Conservation (phyloP, 2,888 invertebrate species). For the Chironomus tentans region DNA sequence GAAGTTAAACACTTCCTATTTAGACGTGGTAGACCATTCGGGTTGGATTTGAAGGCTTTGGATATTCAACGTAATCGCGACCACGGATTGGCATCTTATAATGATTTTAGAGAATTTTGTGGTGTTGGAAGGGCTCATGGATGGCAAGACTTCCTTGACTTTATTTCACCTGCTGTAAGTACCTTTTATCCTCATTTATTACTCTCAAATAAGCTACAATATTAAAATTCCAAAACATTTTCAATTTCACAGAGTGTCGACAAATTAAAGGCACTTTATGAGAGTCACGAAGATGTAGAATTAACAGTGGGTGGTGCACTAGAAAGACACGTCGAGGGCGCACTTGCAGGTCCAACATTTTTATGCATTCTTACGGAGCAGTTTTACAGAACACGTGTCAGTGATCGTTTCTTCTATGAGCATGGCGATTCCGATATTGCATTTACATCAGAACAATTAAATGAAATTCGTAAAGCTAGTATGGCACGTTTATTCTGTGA, state of each 20-base stretch:
- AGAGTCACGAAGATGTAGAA: constrained; percentile 71
- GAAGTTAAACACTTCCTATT: constrained; percentile 56
- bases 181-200: no score
- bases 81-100: constrained; percentile 74
- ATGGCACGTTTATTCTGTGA: constrained; percentile 73
- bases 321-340: constrained; percentile 65
- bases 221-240: background rate
- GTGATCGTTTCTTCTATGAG: constrained; percentile 82
- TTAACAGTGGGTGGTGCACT: constrained; percentile 75
- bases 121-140: constrained; percentile 56
- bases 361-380: constrained; percentile 80
- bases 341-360: constrained; percentile 78
- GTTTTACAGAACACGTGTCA: constrained; percentile 74
- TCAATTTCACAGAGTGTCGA: constrained; percentile 50
- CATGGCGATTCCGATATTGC: constrained; percentile 50
- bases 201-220: no score
- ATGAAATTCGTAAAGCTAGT: constrained; percentile 65
- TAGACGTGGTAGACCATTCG: constrained; percentile 62
- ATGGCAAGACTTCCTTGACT: constrained; percentile 63
- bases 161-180: constrained; percentile 48
- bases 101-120: constrained; percentile 66
- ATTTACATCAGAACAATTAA: constrained; percentile 64
- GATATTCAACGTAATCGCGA: constrained; percentile 82
- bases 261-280: constrained; percentile 55
- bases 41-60: constrained; percentile 67